Evolutionary conservation across 1,140 invertebrate genomes (phyloP).

Genomic region (Archivesica marissinica): DNA sequence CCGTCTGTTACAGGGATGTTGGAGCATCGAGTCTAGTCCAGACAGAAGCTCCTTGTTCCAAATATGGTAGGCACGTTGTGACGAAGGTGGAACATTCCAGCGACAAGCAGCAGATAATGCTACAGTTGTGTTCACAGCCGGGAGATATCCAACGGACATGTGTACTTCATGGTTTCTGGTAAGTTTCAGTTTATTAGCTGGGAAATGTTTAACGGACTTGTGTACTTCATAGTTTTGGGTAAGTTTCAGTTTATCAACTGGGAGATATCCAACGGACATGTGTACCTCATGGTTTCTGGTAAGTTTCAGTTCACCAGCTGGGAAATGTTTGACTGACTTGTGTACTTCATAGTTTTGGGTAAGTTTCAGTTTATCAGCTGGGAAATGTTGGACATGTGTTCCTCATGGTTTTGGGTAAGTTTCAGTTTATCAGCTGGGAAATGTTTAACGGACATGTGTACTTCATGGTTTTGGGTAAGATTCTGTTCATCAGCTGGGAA

Average conservation of each 20-base stretch:
- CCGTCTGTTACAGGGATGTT: no score
- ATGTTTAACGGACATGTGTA: conserved; percentile 40
- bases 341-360: not conserved
- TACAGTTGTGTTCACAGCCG: not conserved
- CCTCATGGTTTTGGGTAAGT: not conserved
- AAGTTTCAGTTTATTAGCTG: not conserved
- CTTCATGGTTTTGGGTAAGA: conserved; percentile 66
- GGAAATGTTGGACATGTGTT: no score
- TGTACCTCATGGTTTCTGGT: not conserved
- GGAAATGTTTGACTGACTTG: not conserved
- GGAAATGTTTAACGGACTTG: not conserved
- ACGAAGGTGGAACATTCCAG: conserved; percentile 21
- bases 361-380: not conserved
- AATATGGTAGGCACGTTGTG: conserved; percentile 67
- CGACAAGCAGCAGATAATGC: conserved; percentile 31
- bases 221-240: not conserved
- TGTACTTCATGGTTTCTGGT: conserved; percentile 68
- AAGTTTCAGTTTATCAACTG: not conserved
- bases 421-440: not conserved
- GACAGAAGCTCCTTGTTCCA: conserved; percentile 46
- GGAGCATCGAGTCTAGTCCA: no score
- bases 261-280: not conserved
- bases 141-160: conserved; percentile 27
- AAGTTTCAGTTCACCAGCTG: not conserved
- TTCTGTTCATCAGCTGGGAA: no score